Evolutionary conservation across 2,113 vertebrate genomes (phyloP).

Genomic region (Noturus placidus): DNA sequence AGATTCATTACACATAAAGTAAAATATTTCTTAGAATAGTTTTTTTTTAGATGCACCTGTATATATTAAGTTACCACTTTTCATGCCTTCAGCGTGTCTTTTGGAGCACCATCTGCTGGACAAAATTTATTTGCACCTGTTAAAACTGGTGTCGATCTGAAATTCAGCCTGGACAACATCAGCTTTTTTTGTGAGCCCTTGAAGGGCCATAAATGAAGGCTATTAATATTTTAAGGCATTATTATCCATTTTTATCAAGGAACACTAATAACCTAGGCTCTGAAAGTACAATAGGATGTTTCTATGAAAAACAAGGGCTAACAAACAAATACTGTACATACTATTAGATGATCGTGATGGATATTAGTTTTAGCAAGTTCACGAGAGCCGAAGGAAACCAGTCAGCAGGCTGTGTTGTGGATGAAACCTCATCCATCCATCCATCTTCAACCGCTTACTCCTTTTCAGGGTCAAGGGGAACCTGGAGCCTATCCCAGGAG

Average conservation of each 20-base stretch:
- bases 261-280: background rate
- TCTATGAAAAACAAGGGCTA: background rate
- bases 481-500: no score
- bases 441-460: no score
- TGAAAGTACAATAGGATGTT: background rate
- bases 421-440: no score
- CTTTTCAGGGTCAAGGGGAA: no score
- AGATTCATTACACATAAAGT: no score
- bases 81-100: background rate
- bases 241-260: background rate
- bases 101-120: slow-evolving; percentile 34
- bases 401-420: background rate
- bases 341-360: background rate
- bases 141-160: background rate
- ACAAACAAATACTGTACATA: background rate
- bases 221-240: background rate
- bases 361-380: background rate
- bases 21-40: no score
- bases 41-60: no score
- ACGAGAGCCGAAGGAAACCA: background rate
- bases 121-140: background rate
- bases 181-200: background rate
- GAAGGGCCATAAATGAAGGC: background rate
- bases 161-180: background rate
- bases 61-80: background rate